phyloP scores from a whole-genome alignment of 92 coral and sea anemone genomes.

The Muricea muricata region DNA sequence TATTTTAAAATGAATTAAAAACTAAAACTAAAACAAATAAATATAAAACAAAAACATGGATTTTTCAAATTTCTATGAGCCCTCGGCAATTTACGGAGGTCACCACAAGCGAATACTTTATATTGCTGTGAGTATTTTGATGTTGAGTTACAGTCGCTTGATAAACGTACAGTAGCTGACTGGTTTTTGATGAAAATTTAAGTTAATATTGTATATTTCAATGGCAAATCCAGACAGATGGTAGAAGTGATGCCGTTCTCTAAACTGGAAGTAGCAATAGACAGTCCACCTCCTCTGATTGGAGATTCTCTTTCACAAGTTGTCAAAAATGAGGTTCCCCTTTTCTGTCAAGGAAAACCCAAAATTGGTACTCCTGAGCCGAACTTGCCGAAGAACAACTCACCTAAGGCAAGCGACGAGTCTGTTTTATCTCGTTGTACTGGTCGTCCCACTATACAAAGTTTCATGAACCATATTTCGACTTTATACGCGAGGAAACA shows the following conservation, averaged over 20 bases:
- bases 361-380: not conserved
- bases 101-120: not conserved
- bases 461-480: slow-evolving; percentile 9
- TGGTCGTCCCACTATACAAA: slow-evolving; percentile 19
- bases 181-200: slow-evolving; percentile 19
- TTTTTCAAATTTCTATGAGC: not conserved
- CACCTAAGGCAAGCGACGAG: not conserved
- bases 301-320: not conserved
- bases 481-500: not conserved
- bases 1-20: no score
- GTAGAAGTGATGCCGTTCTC: slow-evolving; percentile 6
- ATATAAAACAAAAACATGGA: not conserved
- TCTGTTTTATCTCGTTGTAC: not conserved
- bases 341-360: not conserved
- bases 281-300: slow-evolving; percentile 18
- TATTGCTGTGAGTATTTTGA: not conserved
- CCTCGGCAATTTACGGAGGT: not conserved
- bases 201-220: not conserved
- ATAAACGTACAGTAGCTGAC: no score
- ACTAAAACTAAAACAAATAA: not conserved
- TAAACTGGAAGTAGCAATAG: slow-evolving; percentile 6
- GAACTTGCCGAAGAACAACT: not conserved
- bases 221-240: not conserved
- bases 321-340: not conserved
- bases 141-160: no score